phyloP scores from a whole-genome alignment of 2,888 invertebrate genomes.

The Norana najaformis region DNA sequence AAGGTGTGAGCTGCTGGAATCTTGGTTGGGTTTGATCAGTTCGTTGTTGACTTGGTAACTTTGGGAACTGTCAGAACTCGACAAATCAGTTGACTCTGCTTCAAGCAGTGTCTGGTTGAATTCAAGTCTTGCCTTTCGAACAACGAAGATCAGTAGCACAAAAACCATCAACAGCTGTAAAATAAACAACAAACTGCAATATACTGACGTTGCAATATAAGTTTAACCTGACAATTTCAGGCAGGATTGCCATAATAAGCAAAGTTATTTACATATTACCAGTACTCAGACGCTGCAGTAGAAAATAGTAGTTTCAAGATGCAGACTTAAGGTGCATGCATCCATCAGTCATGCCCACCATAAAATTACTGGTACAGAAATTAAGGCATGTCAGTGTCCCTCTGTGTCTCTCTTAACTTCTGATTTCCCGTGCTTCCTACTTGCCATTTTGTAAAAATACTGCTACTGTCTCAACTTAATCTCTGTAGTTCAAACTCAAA shows the following conservation, averaged over 20 bases:
- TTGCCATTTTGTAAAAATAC: neutral
- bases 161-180: conserved; percentile 35
- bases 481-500: neutral
- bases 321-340: too few species aligned
- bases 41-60: neutral
- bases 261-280: neutral
- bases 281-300: neutral
- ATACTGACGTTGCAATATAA: conserved; percentile 18
- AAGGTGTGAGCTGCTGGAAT: neutral
- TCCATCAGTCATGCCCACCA: too few species aligned
- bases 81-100: conserved; percentile 9
- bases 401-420: neutral
- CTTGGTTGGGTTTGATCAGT: neutral
- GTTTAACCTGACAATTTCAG: conserved; percentile 22
- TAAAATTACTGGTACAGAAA: too few species aligned
- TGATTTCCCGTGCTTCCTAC: neutral
- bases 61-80: neutral
- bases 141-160: conserved; percentile 33
- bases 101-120: conserved; percentile 27
- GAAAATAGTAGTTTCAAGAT: too few species aligned
- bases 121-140: conserved; percentile 27
- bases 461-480: neutral
- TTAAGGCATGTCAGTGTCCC: neutral
- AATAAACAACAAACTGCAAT: conserved; percentile 16
- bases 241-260: neutral